These are phyloP conservation scores for Lepidotrigona ventralis DNA, from an alignment of 1,140 invertebrate species.

Conservation along the genomic window DNA sequence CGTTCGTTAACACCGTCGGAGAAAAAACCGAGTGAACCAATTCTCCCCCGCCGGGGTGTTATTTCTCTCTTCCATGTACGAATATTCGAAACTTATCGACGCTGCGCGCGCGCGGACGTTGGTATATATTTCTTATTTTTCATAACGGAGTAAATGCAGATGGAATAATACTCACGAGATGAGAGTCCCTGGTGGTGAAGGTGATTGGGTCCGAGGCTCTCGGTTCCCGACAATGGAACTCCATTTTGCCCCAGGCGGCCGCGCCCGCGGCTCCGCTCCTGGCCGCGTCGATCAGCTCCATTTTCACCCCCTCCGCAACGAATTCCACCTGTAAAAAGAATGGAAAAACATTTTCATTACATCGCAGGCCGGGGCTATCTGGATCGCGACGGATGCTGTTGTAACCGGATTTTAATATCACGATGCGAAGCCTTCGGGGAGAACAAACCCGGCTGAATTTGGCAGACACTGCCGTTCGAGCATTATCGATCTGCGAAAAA, in stretches of 20 bases:
- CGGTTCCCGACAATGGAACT: conserved; percentile 93
- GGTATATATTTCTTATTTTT: background rate
- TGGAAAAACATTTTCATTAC: conserved; percentile 26
- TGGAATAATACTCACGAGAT: conserved; percentile 85
- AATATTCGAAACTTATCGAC: background rate
- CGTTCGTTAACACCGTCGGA: background rate
- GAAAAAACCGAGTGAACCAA: background rate
- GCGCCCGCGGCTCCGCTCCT: conserved; percentile 91
- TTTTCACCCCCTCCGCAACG: conserved; percentile 90
- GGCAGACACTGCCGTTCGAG: background rate
- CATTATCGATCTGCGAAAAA: background rate
- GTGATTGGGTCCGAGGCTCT: conserved; percentile 93
- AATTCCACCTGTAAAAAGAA: conserved; percentile 89
- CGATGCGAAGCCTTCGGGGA: background rate
- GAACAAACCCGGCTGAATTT: conserved; percentile 3
- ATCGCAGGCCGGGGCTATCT: conserved; percentile 5
- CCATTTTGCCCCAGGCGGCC: conserved; percentile 91
- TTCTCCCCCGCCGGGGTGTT: background rate
- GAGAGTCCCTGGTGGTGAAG: conserved; percentile 93
- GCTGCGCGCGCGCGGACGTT: background rate
- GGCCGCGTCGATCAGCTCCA: conserved; percentile 94
- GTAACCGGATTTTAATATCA: conserved; percentile 30
- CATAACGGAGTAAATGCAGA: conserved; percentile 12
- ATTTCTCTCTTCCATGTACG: no score
- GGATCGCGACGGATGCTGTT: background rate